Conservation (phyloP, 2,888 invertebrate genomes). For the Sinohyriopsis cumingii region DNA sequence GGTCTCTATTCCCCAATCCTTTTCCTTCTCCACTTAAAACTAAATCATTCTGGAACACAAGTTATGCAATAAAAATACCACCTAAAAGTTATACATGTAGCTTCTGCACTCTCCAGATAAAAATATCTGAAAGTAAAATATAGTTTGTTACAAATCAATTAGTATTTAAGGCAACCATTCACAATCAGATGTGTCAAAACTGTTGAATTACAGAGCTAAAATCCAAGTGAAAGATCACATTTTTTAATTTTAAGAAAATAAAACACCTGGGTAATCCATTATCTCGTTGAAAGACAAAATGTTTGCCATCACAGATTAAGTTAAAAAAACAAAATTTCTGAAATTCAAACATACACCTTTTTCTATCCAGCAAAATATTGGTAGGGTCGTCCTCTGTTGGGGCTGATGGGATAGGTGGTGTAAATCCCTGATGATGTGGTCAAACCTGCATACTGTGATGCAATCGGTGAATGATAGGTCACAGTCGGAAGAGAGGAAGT, state of each 20-base stretch:
- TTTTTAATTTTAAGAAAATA: conserved; percentile 5
- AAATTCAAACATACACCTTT: conserved; percentile 12
- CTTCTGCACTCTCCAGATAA: too few relatives aligned
- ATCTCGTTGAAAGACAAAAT: neutral
- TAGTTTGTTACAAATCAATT: too few relatives aligned
- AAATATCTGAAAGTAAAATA: too few relatives aligned
- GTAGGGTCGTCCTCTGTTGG: conserved; percentile 78
- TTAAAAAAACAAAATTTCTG: conserved; percentile 17
- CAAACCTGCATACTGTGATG: conserved; percentile 78
- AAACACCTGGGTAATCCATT: conserved; percentile 1
- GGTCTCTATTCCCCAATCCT: too few relatives aligned
- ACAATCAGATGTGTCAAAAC: too few relatives aligned
- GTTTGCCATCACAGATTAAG: conserved; percentile 6
- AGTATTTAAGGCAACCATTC: too few relatives aligned
- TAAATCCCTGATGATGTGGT: conserved; percentile 77
- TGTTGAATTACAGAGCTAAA: neutral
- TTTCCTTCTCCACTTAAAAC: too few relatives aligned
- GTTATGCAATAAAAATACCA: too few relatives aligned
- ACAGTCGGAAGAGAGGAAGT: conserved; percentile 51
- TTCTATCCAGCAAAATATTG: conserved; percentile 72
- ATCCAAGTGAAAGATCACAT: conserved; percentile 1
- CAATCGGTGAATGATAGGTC: conserved; percentile 58
- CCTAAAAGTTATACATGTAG: too few relatives aligned
- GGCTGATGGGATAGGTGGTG: conserved; percentile 79
- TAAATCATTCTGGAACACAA: too few relatives aligned